Conservation (phyloP, 2,797 vertebrate species). For the Xenopus petersii region DNA sequence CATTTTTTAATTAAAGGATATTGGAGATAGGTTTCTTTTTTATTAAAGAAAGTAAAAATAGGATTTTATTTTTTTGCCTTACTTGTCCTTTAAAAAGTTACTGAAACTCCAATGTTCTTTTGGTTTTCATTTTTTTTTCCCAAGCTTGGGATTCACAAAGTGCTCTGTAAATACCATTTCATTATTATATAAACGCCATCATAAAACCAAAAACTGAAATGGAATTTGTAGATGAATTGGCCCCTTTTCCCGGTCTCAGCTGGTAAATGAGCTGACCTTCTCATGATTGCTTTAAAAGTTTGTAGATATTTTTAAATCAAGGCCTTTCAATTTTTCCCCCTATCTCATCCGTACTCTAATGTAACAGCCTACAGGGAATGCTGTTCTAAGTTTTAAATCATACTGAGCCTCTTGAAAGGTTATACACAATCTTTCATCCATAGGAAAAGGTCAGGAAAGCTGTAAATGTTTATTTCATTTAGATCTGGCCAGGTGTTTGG, state of each 20-base stretch:
- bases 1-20: no score
- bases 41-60: no score
- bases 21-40: no score
- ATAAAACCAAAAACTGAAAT: no score
- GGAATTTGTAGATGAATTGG: neutral
- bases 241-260: constrained; percentile 4
- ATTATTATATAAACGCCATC: no score
- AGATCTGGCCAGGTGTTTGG: constrained; percentile 53
- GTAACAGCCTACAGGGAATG: constrained; percentile 54
- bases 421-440: constrained; percentile 58
- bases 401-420: constrained; percentile 62
- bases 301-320: constrained; percentile 41
- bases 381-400: constrained; percentile 59
- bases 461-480: constrained; percentile 59
- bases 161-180: no score
- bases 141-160: no score
- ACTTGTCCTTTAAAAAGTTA: no score
- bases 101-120: no score
- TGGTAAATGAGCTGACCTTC: constrained; percentile 42
- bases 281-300: constrained; percentile 48
- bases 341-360: constrained; percentile 51
- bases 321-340: constrained; percentile 34
- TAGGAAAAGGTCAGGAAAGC: constrained; percentile 69
- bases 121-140: no score
- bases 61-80: no score